Base-by-base conservation (phyloP, 2,113 vertebrate species). In the Catharus fuscescens region DNA sequence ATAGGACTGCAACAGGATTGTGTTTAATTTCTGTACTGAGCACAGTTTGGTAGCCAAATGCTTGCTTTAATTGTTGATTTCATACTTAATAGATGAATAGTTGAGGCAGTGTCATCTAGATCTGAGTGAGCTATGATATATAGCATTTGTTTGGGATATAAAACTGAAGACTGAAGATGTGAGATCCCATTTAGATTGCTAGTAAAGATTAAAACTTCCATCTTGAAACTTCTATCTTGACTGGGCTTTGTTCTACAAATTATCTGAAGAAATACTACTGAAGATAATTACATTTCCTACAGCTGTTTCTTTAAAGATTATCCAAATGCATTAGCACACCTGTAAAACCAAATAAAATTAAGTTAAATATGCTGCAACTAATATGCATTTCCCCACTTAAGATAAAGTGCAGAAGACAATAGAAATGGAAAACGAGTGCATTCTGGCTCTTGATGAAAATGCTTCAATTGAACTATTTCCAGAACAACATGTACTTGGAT, bases 401-500 rank as follows among this genome's bases (percentile, higher is more conserved):
- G 96, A 96, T 94, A 95, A 97, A 97, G 65, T 85, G 57, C 93
- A 96, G 91, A 87, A 94, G 95, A 96, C 92, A 91, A 93, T 88
- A 96, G 96, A 94, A 95, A 54, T 93, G 92, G 92, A 92, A 96
- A 94, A 93, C 3, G 53, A 90, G 93, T 93, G 64, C 73, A 67
- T 96, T 96, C 95, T 98, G 97, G 97, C 97, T 95, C 42, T 88
- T 67, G 96, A 97, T 97, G 95, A 98, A 98, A 98, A 98, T 97
- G 81, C 94, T 96, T 95, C 92, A 93, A 8, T 97, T 98, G 98
- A 98, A 98, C 80, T 80, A 38, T 94, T 97, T 97, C 97, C 97
- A 98, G 98, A 97, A 98, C 98, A 98, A 94, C 97, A 96, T 98
- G 97, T 98, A 97, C 98, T 98, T 98, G 98, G 98, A 98, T 89